Base-by-base conservation (phyloP, 2,888 invertebrate genomes). In the Anodontia alba region DNA sequence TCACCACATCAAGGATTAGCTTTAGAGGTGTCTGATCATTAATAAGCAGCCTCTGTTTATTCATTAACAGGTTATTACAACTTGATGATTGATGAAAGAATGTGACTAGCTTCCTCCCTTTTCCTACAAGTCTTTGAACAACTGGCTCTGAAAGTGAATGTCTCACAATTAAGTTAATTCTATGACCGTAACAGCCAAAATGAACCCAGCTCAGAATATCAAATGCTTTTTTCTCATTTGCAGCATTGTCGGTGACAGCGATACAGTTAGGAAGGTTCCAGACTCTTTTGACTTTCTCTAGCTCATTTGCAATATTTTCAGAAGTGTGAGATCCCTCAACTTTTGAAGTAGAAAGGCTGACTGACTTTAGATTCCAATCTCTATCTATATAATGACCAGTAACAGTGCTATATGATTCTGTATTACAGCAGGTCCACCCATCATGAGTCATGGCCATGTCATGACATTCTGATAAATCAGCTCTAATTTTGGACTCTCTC, bases 91-190 rank as follows among this genome's bases (percentile, higher is more conserved):
- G 26, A 42, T 84, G 83, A 46, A 80, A 78, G 17, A 81, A 70
- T 5, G 73, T 73, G 5, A 81, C 76, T 26, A 81, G 62, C 31
- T 73, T 73, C 23, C 73, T 76, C 0, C 43, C 68, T 43, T 80
- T 80, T 1, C 49, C 75, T n/a, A 66, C 23, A 1, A 69, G 36
- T 36, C 62, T 76, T 1, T 68, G 51, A 15, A 77, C 20, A 29
- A 57, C 62, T 26, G 66, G 26, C 1, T 15, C 38, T 29, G 33
- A 20, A 0, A 83, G 43, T 23, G 84, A 26, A 68, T 83, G 57
- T 42, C 81, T 80, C 0, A 85, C 85, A 8, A 77, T 79, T 1
- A 87, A 42, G 68, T 85, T 85, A 0, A 85, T 62, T 1, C 79
- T 38, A 51, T 84, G 84, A 1, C 85, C 83, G 73, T 80, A 80